Conservation (phyloP, 2,888 invertebrate species). For the Eretmocerus hayati region DNA sequence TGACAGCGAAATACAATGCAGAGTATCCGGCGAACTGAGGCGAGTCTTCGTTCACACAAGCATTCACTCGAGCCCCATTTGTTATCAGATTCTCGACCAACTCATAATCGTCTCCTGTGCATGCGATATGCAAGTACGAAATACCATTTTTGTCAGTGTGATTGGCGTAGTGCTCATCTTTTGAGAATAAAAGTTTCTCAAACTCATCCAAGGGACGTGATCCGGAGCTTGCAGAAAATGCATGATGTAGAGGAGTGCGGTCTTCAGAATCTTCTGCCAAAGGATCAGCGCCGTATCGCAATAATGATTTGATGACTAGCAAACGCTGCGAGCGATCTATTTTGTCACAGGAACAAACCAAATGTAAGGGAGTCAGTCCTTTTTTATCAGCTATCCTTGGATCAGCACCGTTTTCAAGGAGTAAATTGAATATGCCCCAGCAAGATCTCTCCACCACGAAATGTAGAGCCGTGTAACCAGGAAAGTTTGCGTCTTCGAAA, state of each 20-base stretch:
- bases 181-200: too few relatives aligned
- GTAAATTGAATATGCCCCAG: too few relatives aligned
- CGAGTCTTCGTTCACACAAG: too few relatives aligned
- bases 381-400: not conserved
- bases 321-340: not conserved
- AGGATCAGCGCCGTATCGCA: not conserved
- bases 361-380: not conserved
- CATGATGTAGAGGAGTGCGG: not conserved
- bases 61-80: too few relatives aligned
- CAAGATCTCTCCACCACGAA: not conserved
- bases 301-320: not conserved
- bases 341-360: not conserved
- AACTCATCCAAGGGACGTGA: too few relatives aligned
- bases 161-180: not conserved
- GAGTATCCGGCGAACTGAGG: too few relatives aligned
- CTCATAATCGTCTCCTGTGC: too few relatives aligned
- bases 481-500: too few relatives aligned
- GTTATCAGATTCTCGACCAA: too few relatives aligned
- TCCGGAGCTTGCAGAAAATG: too few relatives aligned
- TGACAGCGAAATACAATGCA: not conserved
- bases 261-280: not conserved
- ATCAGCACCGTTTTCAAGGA: not conserved
- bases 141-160: not conserved
- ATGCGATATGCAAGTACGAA: too few relatives aligned
- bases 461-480: not conserved